Evolutionary conservation across 2,888 invertebrate species (phyloP).

Genomic region (Rhamnusium bicolor): DNA sequence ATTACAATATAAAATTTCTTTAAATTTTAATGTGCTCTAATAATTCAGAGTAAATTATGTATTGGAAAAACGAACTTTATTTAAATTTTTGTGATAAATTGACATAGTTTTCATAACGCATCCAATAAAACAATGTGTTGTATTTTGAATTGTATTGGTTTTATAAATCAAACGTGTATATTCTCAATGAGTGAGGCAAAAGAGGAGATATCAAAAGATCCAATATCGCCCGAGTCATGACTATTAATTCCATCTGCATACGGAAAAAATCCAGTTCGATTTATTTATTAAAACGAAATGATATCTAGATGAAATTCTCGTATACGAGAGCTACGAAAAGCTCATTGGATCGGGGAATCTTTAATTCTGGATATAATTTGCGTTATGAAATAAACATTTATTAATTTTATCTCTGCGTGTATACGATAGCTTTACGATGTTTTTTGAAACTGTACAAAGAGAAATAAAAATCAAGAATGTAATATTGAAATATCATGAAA

Average conservation of each 20-base stretch:
- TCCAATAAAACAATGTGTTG: too few species aligned
- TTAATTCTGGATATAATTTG: neutral
- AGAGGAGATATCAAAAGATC: neutral
- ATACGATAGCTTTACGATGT: neutral
- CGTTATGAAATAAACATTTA: neutral
- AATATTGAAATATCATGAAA: constrained; percentile 37
- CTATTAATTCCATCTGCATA: neutral
- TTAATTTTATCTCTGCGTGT: neutral
- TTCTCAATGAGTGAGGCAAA: too few species aligned
- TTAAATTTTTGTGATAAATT: too few species aligned
- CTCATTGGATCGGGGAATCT: neutral
- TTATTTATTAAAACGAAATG: neutral
- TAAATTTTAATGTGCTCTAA: too few species aligned
- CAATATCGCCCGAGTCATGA: neutral
- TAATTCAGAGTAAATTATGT: too few species aligned
- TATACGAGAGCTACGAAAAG: too few species aligned
- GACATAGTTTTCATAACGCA: too few species aligned
- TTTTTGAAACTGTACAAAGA: neutral
- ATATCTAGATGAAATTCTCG: neutral
- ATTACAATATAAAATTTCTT: too few species aligned
- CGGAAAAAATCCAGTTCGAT: neutral
- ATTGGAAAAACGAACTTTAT: too few species aligned
- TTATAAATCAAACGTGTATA: too few species aligned
- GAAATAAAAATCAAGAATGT: constrained; percentile 21
- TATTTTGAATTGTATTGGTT: too few species aligned